These are phyloP conservation scores for Frankliniella intonsa DNA, from an alignment of 2,888 invertebrate species.

Conservation along the genomic window DNA sequence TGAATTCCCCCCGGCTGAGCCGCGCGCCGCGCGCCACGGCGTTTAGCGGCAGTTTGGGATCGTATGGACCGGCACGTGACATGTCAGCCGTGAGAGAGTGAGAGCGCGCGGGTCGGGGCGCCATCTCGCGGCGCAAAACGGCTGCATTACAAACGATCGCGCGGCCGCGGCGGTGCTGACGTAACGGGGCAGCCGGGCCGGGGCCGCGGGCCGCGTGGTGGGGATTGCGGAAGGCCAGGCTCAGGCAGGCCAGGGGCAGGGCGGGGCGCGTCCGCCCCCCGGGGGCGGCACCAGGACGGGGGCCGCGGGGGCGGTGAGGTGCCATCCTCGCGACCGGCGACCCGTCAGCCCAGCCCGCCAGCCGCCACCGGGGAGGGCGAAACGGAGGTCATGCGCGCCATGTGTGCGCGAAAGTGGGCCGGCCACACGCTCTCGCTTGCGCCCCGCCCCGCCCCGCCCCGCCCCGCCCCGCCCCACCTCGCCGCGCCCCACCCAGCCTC, in stretches of 20 bases:
- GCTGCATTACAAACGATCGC: too few species aligned
- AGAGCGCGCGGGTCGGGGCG: too few species aligned
- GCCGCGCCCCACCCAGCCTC: background rate
- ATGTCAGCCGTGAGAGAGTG: too few species aligned
- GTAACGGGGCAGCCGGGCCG: too few species aligned
- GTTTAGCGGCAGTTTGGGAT: too few species aligned
- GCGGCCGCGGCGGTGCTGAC: too few species aligned
- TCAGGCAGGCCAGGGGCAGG: background rate
- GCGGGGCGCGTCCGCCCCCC: background rate
- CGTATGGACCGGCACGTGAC: too few species aligned
- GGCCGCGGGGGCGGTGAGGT: background rate
- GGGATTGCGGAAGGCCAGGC: background rate
- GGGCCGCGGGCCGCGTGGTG: background rate
- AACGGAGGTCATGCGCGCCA: conserved; percentile 15
- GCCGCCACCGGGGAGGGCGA: conserved; percentile 1
- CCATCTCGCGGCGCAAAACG: too few species aligned
- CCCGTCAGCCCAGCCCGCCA: background rate
- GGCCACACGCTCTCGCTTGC: background rate
- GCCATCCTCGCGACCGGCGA: background rate
- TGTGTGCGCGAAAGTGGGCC: conserved; percentile 20
- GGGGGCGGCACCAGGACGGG: background rate
- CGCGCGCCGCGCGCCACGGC: too few species aligned
- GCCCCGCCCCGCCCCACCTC: background rate
- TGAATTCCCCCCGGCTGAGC: too few species aligned
- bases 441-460: background rate